These are phyloP conservation scores for Stigmatopora argus DNA, from an alignment of 2,113 vertebrate species.

Conservation along the genomic window DNA sequence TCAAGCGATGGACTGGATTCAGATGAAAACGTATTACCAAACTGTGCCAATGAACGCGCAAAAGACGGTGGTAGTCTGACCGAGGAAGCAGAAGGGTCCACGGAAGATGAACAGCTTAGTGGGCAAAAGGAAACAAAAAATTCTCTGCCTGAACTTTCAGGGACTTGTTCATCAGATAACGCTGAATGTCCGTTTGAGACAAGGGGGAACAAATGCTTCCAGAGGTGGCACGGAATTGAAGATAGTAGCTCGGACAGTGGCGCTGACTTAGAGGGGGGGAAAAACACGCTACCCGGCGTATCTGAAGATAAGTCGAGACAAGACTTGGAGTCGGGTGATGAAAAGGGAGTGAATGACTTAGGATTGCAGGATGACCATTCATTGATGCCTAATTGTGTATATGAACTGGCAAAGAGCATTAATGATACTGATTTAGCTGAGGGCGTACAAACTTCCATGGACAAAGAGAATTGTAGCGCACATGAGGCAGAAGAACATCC, in stretches of 20 bases:
- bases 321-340: background rate
- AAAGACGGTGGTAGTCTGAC: background rate
- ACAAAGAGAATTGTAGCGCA: background rate
- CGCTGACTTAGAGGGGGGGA: background rate
- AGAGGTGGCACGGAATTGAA: constrained; percentile 1
- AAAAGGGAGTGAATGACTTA: background rate
- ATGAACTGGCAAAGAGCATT: background rate
- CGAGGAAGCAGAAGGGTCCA: background rate
- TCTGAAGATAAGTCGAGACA: background rate
- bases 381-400: background rate
- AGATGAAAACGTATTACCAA: background rate
- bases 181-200: background rate
- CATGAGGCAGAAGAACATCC: constrained; percentile 1
- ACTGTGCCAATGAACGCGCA: background rate
- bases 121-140: background rate
- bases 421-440: background rate
- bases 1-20: constrained; percentile 1
- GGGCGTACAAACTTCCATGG: background rate
- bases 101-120: background rate
- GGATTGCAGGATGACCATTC: background rate
- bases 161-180: background rate
- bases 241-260: constrained; percentile 3
- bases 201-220: background rate
- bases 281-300: background rate
- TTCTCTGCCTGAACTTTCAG: background rate